Conservation (phyloP, 2,888 invertebrate species). For the Acheta domesticus region DNA sequence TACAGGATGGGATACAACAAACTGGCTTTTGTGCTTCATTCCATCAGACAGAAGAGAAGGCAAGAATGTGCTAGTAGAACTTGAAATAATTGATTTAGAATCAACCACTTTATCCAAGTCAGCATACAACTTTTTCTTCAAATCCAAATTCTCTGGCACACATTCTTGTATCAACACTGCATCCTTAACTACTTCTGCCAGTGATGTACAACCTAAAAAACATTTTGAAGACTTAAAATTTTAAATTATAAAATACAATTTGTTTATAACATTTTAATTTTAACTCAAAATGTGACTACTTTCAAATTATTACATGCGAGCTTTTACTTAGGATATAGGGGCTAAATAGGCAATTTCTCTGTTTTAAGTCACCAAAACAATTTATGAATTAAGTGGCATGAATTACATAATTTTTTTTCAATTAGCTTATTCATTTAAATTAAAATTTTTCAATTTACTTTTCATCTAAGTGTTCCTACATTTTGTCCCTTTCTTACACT, state of each 20-base stretch:
- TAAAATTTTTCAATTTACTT: too few relatives aligned
- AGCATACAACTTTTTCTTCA: slow-evolving; percentile 77
- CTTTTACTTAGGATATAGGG: too few relatives aligned
- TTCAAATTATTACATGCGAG: too few relatives aligned
- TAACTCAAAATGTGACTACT: too few relatives aligned
- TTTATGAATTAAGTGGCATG: too few relatives aligned
- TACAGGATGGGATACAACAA: slow-evolving; percentile 86
- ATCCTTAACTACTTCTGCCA: slow-evolving; percentile 68
- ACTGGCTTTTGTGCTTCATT: slow-evolving; percentile 67
- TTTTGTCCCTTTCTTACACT: too few relatives aligned
- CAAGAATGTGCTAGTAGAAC: slow-evolving; percentile 89
- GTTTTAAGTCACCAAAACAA: too few relatives aligned
- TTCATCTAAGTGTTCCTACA: too few relatives aligned
- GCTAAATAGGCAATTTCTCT: too few relatives aligned
- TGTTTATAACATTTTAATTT: too few relatives aligned
- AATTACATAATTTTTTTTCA: too few relatives aligned
- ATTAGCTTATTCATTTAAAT: too few relatives aligned
- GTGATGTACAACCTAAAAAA: slow-evolving; percentile 58
- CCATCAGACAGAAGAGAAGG: slow-evolving; percentile 83
- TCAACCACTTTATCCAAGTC: slow-evolving; percentile 74
- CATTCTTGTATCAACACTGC: slow-evolving; percentile 89
- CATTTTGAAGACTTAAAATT: neutral
- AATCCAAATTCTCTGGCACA: slow-evolving; percentile 81
- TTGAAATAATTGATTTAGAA: slow-evolving; percentile 77
- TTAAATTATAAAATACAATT: neutral